Base-by-base conservation (phyloP, 2,113 vertebrate genomes). In the Eublepharis macularius region DNA sequence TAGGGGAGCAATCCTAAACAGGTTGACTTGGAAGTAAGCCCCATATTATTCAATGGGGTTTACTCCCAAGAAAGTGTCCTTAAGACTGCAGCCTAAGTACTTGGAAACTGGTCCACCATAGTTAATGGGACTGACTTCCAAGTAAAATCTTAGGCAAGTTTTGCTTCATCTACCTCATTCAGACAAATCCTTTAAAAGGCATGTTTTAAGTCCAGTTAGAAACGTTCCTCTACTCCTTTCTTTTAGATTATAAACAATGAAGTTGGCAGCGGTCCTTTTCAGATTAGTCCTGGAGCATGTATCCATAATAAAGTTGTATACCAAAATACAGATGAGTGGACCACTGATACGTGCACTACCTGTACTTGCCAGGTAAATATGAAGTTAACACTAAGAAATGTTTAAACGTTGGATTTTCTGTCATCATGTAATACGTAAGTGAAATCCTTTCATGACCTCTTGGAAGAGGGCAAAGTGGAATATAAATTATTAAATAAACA, bases 321-420 rank as follows among this genome's bases (percentile, higher is more conserved):
- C 93, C 96, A 96, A 70, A 97, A 99, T 81, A 96, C 96, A 6
- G 97, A 97, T 0, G 98, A 98, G 73, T 99, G 99, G 99, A 99
- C 98, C 0, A 97, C 99, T 76, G 98, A 99, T 39, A 97, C 96
- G 94, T 99, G 99, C 92, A 99, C 98, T 0, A 97, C 98, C 93
- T 99, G 99, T 92, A 99, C 97, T 88, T 99, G 99, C 91, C 98
- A 99, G 98, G 98, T 99, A 94, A 94, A 93, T 66, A 88, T 73
- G 21, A 9, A 12, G 1, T 63, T 83, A 16, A 32, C 36, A 83
- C 26, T 57, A 24, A 57, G 4, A 57, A 26, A 36, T 17, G 6
- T 79, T 34, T 26, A 6, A 51, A 41, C 34, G 54, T 69, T 69
- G 54, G 19, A 60, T 77, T 80, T 85, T 45, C 70, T 80, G 76